These are phyloP conservation scores for Allobates femoralis DNA, from an alignment of 2,797 vertebrate species.

Conservation along the genomic window DNA sequence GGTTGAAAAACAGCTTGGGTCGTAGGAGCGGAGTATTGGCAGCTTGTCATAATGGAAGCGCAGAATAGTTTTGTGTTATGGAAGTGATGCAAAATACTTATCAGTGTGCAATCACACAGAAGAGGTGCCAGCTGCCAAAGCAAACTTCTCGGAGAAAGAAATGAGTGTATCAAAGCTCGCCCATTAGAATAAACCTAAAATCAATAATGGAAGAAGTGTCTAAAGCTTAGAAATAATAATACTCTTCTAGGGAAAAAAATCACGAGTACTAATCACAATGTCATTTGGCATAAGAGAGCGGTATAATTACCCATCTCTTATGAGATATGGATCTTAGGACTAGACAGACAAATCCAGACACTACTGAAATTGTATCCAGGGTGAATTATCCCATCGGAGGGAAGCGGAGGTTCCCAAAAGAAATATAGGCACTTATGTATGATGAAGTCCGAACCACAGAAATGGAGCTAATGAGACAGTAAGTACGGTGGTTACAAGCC, in stretches of 20 bases:
- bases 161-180: slow-evolving; percentile 75
- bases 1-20: slow-evolving; percentile 64
- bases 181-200: slow-evolving; percentile 79
- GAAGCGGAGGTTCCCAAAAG: background rate
- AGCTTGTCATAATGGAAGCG: slow-evolving; percentile 72
- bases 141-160: slow-evolving; percentile 76
- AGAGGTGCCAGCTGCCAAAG: slow-evolving; percentile 73
- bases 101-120: slow-evolving; percentile 72
- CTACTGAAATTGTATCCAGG: background rate
- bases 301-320: background rate
- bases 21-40: slow-evolving; percentile 69
- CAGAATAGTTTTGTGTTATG: slow-evolving; percentile 69
- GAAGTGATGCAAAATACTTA: slow-evolving; percentile 66
- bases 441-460: background rate
- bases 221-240: slow-evolving; percentile 75
- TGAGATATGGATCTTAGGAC: background rate
- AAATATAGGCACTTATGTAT: background rate
- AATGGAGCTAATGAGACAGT: background rate
- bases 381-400: background rate
- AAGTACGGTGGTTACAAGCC: background rate
- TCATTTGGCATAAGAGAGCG: background rate
- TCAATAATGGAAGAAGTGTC: slow-evolving; percentile 77
- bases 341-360: background rate
- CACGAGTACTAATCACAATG: background rate
- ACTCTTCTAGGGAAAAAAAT: slow-evolving; percentile 3